Evolutionary conservation across 2,888 invertebrate genomes (phyloP), one percentile per base, ranked within the genome.

Genomic region (Tipula unca): DNA sequence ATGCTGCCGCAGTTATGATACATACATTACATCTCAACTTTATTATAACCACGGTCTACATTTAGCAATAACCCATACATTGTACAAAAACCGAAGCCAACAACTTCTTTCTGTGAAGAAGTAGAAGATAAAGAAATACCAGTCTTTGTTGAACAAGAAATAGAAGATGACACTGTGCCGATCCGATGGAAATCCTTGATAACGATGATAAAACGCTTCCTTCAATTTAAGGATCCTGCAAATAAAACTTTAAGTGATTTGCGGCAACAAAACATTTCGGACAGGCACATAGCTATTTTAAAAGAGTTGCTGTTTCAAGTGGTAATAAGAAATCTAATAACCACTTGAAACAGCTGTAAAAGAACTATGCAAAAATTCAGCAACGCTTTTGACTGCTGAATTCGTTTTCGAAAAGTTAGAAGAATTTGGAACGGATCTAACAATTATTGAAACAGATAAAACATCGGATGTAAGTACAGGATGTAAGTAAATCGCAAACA

Each of bases 1-100:
- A 39, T 39, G 39, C 13, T 6, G 39, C 39, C 39, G 35, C 82
- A 82, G 82, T 82, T 84, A 84, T 84, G 84, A 14, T 84, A 84
- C 29, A 84, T 84, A 84, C 32, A 84, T 84, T 3, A 84, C 32
- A 32, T 84, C 84, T 84, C 84, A 84, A 84, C 84, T 84, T 32
- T 84, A 32, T 6, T 6, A 84, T 84, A 84, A 84, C 14, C 84
- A 84, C 17, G 84, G 36, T 13, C 36, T 84, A n/a, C 48, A 48
- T n/a, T 48, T 48, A 48, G 48, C 48, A 48, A 48, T 48, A 48
- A 48, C 48, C 3, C 36, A 84, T 84, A 20, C 4, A 84, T 17
- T 84, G 35, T 84, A 84, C 36, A 36, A 39, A 84, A 20, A 42
- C n/a, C n/a, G 25, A 39, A 48, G 48, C 2, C 17, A 48, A 17